These are phyloP conservation scores for Ips nitidus DNA, from an alignment of 1,140 invertebrate genomes.

Conservation along the genomic window DNA sequence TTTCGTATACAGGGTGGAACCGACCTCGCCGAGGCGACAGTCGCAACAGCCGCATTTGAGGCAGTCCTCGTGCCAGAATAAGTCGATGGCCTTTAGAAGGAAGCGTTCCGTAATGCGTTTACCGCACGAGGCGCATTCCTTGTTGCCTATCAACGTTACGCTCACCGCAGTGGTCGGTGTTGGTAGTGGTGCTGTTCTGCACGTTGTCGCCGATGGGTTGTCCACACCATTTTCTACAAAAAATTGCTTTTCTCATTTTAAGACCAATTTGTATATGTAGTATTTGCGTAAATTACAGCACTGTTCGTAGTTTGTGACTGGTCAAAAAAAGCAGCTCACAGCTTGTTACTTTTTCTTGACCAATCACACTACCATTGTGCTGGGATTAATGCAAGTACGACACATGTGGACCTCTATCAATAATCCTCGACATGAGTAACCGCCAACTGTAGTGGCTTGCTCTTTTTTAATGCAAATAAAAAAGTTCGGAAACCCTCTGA, in stretches of 20 bases:
- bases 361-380: too few relatives aligned
- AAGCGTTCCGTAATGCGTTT: constrained; percentile 76
- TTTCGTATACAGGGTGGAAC: constrained; percentile 88
- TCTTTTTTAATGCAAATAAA: too few relatives aligned
- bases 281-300: too few relatives aligned
- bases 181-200: constrained; percentile 43
- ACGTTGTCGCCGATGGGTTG: constrained; percentile 42
- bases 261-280: too few relatives aligned
- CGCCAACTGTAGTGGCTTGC: too few relatives aligned
- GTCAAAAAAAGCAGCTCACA: too few relatives aligned
- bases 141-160: constrained; percentile 51
- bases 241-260: neutral
- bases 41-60: constrained; percentile 92
- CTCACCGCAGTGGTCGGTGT: constrained; percentile 39
- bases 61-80: constrained; percentile 94
- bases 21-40: constrained; percentile 88
- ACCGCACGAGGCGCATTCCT: constrained; percentile 76
- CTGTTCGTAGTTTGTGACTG: too few relatives aligned
- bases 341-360: too few relatives aligned
- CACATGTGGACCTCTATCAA: too few relatives aligned
- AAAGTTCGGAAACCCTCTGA: too few relatives aligned
- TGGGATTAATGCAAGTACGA: too few relatives aligned
- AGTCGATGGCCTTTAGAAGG: constrained; percentile 77
- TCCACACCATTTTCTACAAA: constrained; percentile 50
- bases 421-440: too few relatives aligned